Conservation (phyloP, 92 coral and sea anemone genomes). For the Phenganax marumi region DNA sequence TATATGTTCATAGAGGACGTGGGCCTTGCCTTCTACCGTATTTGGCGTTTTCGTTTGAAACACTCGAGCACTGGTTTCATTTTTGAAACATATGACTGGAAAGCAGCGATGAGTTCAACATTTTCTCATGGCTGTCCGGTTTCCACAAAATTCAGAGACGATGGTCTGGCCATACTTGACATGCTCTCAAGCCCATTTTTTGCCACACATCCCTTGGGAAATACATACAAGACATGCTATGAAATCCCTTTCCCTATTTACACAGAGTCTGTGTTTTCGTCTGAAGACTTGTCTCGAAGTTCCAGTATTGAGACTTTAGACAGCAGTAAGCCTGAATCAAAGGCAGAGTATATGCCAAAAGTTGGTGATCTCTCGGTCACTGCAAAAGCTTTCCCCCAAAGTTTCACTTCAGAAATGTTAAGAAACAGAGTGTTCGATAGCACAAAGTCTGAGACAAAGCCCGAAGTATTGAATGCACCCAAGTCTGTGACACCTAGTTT, state of each 20-base stretch:
- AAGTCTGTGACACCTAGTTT: constrained; percentile 16
- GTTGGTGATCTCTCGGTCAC: not conserved
- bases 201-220: constrained; percentile 89
- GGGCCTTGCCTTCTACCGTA: constrained; percentile 87
- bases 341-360: not conserved
- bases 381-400: not conserved
- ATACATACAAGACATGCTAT: constrained; percentile 43
- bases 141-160: constrained; percentile 66
- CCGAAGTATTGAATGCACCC: not conserved
- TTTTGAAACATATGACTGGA: constrained; percentile 95
- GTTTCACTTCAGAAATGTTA: too few relatives aligned
- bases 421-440: too few relatives aligned
- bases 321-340: not conserved
- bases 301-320: constrained; percentile 34
- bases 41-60: constrained; percentile 87
- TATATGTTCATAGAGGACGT: constrained; percentile 69
- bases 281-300: constrained; percentile 17
- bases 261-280: not conserved
- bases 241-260: constrained; percentile 13
- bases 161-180: constrained; percentile 71
- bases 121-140: constrained; percentile 80
- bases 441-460: too few relatives aligned
- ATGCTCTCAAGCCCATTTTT: constrained; percentile 86
- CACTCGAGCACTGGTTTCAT: constrained; percentile 74
- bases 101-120: constrained; percentile 93